Evolutionary conservation across 2,113 vertebrate species (phyloP).

Genomic region (Paracanthobrama guichenoti): DNA sequence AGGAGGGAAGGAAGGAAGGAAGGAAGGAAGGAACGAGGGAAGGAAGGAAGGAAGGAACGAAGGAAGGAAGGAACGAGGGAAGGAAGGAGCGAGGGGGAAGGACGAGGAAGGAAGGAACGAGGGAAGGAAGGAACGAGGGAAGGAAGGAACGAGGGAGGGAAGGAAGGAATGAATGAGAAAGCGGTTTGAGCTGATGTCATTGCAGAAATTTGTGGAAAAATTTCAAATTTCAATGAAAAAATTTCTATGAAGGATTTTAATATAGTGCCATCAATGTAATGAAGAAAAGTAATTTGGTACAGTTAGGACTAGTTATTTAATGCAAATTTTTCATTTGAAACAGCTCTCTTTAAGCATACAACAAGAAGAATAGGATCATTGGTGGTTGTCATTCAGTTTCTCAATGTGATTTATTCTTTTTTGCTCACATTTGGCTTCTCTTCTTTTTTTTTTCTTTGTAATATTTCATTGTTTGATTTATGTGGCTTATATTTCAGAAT

Average conservation of each 20-base stretch:
- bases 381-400: background rate
- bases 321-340: conserved; percentile 3
- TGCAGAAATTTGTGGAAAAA: background rate
- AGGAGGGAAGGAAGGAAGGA: too few species aligned
- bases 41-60: too few species aligned
- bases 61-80: too few species aligned
- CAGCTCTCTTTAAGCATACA: conserved; percentile 9
- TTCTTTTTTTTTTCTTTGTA: background rate
- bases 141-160: too few species aligned
- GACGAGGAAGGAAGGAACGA: too few species aligned
- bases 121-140: too few species aligned
- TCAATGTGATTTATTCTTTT: background rate
- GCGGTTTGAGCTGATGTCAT: background rate
- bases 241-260: background rate
- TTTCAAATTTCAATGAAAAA: too few species aligned
- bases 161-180: background rate
- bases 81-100: too few species aligned
- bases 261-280: background rate
- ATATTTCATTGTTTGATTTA: conserved; percentile 25
- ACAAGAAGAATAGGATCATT: conserved; percentile 26
- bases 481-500: conserved; percentile 23
- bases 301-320: conserved; percentile 35
- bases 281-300: background rate
- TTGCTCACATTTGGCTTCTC: conserved; percentile 5
- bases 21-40: too few species aligned